These are phyloP conservation scores for Heliocidaris tuberculata DNA, from an alignment of 35 echinoderm and acorn worm species.

Conservation along the genomic window DNA sequence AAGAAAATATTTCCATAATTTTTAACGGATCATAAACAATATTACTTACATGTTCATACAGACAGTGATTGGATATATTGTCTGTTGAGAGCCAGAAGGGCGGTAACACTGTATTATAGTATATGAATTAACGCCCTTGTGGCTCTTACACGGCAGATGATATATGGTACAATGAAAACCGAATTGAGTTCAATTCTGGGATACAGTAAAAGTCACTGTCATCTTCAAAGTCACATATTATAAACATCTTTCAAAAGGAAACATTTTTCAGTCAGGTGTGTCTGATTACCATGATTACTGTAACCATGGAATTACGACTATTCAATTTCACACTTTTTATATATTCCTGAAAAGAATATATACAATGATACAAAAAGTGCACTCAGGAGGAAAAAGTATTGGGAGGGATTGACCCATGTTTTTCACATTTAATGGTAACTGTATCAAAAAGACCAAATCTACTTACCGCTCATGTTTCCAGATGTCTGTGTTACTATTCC, in stretches of 20 bases:
- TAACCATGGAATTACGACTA: too few relatives aligned
- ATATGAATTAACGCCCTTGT: too few relatives aligned
- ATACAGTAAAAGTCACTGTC: background rate
- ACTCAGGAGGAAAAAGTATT: background rate
- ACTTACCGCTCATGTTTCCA: background rate
- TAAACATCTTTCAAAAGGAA: background rate
- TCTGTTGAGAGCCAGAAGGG: too few relatives aligned
- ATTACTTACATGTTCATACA: too few relatives aligned
- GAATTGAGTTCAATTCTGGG: background rate
- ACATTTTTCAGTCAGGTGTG: too few relatives aligned
- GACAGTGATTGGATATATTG: too few relatives aligned
- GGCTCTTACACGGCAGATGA: too few relatives aligned
- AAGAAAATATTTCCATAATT: too few relatives aligned
- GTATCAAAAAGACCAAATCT: background rate
- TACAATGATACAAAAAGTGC: background rate
- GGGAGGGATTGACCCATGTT: background rate
- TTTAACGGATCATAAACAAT: too few relatives aligned
- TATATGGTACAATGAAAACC: background rate
- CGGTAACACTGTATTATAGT: too few relatives aligned
- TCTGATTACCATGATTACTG: too few relatives aligned
- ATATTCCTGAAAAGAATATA: background rate
- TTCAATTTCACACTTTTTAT: background rate
- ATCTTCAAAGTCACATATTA: background rate
- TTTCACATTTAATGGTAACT: background rate
- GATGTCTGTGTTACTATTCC: background rate